These are phyloP conservation scores for Ganaspis sp. DNA, from an alignment of 1,140 invertebrate species.

Conservation along the genomic window DNA sequence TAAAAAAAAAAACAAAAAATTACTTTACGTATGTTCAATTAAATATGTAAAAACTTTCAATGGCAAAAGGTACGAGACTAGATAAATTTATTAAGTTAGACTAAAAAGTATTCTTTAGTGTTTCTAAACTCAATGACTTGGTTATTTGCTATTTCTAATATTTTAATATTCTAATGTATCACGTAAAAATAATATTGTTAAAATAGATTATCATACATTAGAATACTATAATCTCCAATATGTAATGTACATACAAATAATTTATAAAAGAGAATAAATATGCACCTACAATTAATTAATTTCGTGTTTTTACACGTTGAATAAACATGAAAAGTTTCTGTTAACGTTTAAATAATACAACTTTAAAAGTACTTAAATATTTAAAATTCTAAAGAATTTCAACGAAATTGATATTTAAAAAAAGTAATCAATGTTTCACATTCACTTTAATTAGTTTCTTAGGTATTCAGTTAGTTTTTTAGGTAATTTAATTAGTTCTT, in stretches of 20 bases:
- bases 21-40: not conserved
- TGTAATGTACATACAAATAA: constrained; percentile 35
- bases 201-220: too few species aligned
- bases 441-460: too few species aligned
- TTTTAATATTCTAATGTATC: too few species aligned
- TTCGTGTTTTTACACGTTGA: not conserved
- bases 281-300: not conserved
- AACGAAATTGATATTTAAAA: too few species aligned
- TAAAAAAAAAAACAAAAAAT: too few species aligned
- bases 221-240: constrained; percentile 6
- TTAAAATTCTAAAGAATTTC: too few species aligned
- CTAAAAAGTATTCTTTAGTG: not conserved
- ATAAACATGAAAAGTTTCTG: not conserved
- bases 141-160: too few species aligned
- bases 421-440: too few species aligned
- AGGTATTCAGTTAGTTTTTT: too few species aligned
- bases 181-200: not conserved
- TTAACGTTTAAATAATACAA: too few species aligned
- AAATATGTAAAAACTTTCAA: not conserved
- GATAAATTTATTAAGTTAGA: not conserved
- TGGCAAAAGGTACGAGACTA: not conserved
- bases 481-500: too few species aligned
- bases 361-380: too few species aligned
- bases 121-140: not conserved
- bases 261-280: constrained; percentile 10